These are phyloP conservation scores for Parelbella ahira DNA, from an alignment of 2,888 invertebrate genomes.

Conservation along the genomic window DNA sequence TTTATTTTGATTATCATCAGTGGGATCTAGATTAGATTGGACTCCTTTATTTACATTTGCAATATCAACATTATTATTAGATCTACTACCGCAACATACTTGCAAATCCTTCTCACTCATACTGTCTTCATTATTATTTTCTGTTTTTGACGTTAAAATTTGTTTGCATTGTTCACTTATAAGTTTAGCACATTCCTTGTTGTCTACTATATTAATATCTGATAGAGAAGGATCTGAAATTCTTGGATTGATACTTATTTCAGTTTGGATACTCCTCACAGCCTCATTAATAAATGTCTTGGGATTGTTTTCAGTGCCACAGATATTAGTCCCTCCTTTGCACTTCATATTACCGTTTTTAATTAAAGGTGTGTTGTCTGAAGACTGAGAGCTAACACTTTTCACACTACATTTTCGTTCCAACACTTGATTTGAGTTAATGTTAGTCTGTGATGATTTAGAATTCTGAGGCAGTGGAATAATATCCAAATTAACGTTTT, in stretches of 20 bases:
- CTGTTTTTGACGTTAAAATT: slow-evolving; percentile 32
- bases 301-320: not conserved
- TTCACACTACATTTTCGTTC: slow-evolving; percentile 33
- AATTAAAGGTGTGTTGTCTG: slow-evolving; percentile 17
- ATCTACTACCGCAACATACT: slow-evolving; percentile 11
- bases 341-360: not conserved
- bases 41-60: slow-evolving; percentile 32
- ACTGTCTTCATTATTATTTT: slow-evolving; percentile 11
- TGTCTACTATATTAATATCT: slow-evolving; percentile 55
- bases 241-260: slow-evolving; percentile 66
- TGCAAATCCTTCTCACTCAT: not conserved
- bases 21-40: slow-evolving; percentile 28
- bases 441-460: slow-evolving; percentile 60
- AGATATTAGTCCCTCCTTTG: slow-evolving; percentile 19
- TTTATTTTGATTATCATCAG: slow-evolving; percentile 14
- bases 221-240: slow-evolving; percentile 61
- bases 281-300: slow-evolving; percentile 39
- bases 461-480: slow-evolving; percentile 33
- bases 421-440: slow-evolving; percentile 42
- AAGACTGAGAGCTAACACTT: slow-evolving; percentile 33
- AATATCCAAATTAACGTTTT: slow-evolving; percentile 25
- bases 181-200: slow-evolving; percentile 45
- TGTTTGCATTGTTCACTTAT: slow-evolving; percentile 46
- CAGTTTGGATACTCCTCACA: slow-evolving; percentile 63
- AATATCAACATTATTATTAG: slow-evolving; percentile 14